phyloP scores from a whole-genome alignment of 2,888 invertebrate species.

The Theodoxus fluviatilis region DNA sequence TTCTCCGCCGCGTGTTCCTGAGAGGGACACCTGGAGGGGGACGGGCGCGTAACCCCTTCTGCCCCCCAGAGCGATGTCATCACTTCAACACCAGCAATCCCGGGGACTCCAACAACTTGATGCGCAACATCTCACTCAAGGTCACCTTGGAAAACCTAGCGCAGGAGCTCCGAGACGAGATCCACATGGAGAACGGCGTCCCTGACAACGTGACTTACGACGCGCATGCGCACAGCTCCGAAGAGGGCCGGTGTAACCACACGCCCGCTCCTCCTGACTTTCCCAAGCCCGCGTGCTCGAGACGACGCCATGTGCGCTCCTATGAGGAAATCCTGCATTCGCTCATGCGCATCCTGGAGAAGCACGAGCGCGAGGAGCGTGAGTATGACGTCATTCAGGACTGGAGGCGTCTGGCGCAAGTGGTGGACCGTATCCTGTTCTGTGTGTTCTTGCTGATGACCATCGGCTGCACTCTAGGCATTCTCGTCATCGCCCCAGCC shows the following conservation, averaged over 20 bases:
- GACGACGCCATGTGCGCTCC: conserved; percentile 32
- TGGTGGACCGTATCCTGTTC: conserved; percentile 69
- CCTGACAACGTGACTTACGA: conserved; percentile 23
- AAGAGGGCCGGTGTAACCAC: background rate
- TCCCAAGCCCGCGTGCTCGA: conserved; percentile 26
- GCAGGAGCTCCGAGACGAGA: conserved; percentile 61
- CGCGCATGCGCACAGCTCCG: conserved; percentile 21
- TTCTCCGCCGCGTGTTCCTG: conserved; percentile 64
- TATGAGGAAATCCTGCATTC: conserved; percentile 67
- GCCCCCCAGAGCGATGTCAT: background rate
- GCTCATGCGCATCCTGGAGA: conserved; percentile 66
- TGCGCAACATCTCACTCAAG: conserved; percentile 59
- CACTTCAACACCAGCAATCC: conserved; percentile 16
- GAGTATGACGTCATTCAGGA: conserved; percentile 68
- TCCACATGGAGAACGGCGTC: conserved; percentile 44
- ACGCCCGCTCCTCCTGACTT: conserved; percentile 16
- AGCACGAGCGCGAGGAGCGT: conserved; percentile 66
- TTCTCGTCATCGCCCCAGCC: conserved; percentile 68
- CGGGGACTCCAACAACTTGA: conserved; percentile 40
- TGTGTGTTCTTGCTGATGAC: conserved; percentile 70
- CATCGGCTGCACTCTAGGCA: conserved; percentile 66
- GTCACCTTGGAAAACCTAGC: conserved; percentile 64
- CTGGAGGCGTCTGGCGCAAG: conserved; percentile 69
- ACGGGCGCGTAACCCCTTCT: background rate
- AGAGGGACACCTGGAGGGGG: conserved; percentile 28